phyloP scores from a whole-genome alignment of 2,113 vertebrate species.

The Periophthalmus modestus region DNA sequence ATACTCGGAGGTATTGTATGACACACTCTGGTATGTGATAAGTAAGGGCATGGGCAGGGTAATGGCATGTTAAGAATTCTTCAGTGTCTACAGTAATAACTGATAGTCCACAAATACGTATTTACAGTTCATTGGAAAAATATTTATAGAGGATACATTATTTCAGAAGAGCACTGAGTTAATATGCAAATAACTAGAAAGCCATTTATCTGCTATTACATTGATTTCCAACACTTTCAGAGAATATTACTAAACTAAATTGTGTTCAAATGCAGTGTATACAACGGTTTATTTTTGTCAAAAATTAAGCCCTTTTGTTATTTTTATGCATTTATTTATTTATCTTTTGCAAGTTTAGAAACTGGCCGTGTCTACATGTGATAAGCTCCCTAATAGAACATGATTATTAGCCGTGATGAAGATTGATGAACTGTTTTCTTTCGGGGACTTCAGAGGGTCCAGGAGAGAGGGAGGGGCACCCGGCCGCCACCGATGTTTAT shows the following conservation, averaged over 20 bases:
- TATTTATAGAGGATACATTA: neutral
- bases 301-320: too few species aligned
- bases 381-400: slow-evolving; percentile 62
- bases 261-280: neutral
- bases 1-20: slow-evolving; percentile 1
- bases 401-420: slow-evolving; percentile 71
- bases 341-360: slow-evolving; percentile 18
- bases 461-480: slow-evolving; percentile 49
- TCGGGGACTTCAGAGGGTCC: slow-evolving; percentile 73
- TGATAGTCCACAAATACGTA: too few species aligned
- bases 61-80: too few species aligned
- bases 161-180: neutral
- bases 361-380: slow-evolving; percentile 22
- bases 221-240: neutral
- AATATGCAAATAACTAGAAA: neutral
- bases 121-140: neutral
- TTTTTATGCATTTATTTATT: too few species aligned
- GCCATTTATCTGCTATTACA: neutral
- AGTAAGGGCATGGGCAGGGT: neutral
- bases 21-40: neutral
- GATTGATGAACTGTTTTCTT: slow-evolving; percentile 83
- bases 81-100: neutral
- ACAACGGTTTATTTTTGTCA: too few species aligned
- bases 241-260: neutral
- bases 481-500: slow-evolving; percentile 74